Evolutionary conservation across 2,113 vertebrate species (phyloP).

Genomic region (Henicopernis longicauda): DNA sequence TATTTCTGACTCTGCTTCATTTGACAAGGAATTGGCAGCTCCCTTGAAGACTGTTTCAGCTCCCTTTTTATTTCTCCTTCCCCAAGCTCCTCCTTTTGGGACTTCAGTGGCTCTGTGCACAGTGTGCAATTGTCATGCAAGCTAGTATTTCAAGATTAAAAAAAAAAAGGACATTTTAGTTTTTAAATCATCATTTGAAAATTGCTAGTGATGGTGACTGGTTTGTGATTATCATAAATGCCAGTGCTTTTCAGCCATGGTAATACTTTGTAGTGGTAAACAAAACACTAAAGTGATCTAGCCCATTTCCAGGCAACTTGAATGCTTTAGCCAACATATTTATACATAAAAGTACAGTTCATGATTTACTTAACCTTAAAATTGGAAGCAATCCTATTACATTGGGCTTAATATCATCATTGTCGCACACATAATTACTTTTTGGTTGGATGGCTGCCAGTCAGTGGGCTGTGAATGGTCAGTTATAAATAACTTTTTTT

Average conservation of each 20-base stretch:
- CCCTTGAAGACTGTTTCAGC: neutral
- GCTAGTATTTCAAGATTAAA: neutral
- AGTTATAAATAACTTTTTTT: neutral
- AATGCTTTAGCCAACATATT: neutral
- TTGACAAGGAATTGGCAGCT: constrained; percentile 10
- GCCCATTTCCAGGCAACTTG: neutral
- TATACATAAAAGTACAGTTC: neutral
- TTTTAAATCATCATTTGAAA: neutral
- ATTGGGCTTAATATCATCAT: neutral
- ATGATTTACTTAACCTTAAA: constrained; percentile 19
- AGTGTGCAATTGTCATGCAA: neutral
- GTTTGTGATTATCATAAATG: neutral
- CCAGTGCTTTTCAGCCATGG: neutral
- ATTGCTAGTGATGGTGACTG: neutral
- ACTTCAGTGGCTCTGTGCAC: neutral
- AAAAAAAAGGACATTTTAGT: neutral
- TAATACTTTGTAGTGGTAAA: neutral
- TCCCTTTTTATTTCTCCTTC: neutral
- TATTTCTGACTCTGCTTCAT: neutral
- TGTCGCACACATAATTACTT: neutral
- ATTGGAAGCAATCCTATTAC: neutral
- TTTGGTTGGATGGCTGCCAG: neutral
- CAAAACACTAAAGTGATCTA: neutral
- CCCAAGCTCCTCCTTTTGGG: neutral
- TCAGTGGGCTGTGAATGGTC: neutral